Conservation (phyloP, 2,113 vertebrate species). For the Neogobius melanostomus region DNA sequence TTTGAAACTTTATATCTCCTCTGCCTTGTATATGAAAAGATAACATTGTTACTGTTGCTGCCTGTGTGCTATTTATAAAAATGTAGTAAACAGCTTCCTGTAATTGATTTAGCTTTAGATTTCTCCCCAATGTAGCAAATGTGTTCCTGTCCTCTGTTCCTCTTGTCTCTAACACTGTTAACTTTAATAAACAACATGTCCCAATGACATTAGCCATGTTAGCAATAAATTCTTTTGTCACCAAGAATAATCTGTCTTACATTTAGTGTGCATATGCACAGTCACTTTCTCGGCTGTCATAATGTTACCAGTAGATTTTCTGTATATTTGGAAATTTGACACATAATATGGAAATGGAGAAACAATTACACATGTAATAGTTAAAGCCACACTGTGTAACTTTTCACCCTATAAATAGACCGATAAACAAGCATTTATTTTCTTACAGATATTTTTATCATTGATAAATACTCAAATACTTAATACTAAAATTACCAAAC, state of each 20-base stretch:
- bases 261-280: neutral
- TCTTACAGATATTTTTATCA: no score
- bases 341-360: neutral
- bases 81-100: neutral
- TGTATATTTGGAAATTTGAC: neutral
- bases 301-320: neutral
- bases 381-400: no score
- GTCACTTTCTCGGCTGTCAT: neutral
- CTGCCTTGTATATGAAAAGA: neutral
- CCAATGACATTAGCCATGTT: neutral
- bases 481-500: no score
- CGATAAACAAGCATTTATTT: no score
- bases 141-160: constrained; percentile 42
- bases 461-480: no score
- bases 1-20: neutral
- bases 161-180: constrained; percentile 13
- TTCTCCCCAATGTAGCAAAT: neutral
- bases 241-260: neutral
- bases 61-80: neutral
- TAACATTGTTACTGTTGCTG: neutral
- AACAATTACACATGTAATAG: no score
- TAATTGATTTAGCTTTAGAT: constrained; percentile 15
- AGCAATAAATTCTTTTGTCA: constrained; percentile 7
- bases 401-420: no score
- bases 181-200: constrained; percentile 7